Evolutionary conservation across 2,797 vertebrate species (phyloP).

Genomic region (Urophycis tenuis): DNA sequence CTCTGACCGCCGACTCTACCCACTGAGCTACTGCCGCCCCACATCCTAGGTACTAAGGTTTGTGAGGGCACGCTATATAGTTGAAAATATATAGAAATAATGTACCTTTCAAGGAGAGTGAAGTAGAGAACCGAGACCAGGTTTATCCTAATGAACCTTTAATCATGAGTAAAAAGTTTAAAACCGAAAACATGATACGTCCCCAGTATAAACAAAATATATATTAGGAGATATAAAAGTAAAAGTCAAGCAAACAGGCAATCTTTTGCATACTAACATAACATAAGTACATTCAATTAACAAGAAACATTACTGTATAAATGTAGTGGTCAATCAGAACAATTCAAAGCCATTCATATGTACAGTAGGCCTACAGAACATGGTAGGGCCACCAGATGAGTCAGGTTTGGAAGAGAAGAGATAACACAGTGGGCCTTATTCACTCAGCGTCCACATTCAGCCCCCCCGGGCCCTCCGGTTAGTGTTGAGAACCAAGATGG

Average conservation of each 20-base stretch:
- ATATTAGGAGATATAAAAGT: slow-evolving; percentile 47
- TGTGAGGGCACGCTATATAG: background rate
- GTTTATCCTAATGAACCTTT: slow-evolving; percentile 52
- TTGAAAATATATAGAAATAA: background rate
- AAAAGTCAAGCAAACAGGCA: slow-evolving; percentile 40
- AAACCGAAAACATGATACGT: slow-evolving; percentile 33
- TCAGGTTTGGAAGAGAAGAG: slow-evolving; percentile 9
- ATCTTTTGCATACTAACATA: slow-evolving; percentile 38
- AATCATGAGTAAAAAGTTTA: slow-evolving; percentile 55
- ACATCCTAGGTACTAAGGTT: background rate
- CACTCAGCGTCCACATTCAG: background rate
- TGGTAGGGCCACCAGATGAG: background rate
- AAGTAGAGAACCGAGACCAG: background rate
- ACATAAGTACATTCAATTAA: slow-evolving; percentile 33
- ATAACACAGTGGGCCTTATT: background rate
- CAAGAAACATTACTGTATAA: slow-evolving; percentile 23
- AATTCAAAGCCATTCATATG: slow-evolving; percentile 47
- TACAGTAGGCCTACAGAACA: slow-evolving; percentile 41
- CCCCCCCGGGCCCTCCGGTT: too few species aligned
- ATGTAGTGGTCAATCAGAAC: slow-evolving; percentile 21
- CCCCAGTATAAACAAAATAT: slow-evolving; percentile 59
- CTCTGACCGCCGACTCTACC: too few species aligned
- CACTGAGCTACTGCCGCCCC: too few species aligned
- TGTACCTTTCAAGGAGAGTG: background rate
- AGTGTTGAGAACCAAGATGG: background rate